Evolutionary conservation across 2,797 vertebrate genomes (phyloP), one percentile per base, ranked within the genome.

Genomic region (Tamandua tetradactyla): DNA sequence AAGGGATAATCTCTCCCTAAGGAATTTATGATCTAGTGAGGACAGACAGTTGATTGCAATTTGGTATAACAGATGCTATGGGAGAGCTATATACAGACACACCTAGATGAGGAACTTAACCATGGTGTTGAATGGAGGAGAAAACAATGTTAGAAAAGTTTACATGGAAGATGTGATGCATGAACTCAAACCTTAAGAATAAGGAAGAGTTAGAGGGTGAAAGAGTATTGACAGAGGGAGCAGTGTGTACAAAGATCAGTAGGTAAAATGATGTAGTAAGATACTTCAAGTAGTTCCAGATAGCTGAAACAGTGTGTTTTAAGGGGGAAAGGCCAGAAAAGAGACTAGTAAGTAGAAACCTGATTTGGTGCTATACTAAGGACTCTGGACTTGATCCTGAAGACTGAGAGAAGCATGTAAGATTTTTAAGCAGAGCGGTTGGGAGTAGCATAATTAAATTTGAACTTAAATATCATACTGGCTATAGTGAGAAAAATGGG

Each of bases 261-360:
- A 87, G 55, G 52, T 62, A 86, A 78, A 81, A 66, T 49, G 40
- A 49, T 78, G 32, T 22, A 40, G 61, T 92, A 75, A 83, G 27
- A 52, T 47, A 78, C 69, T 91, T 89, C 62, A 82, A 68, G 55
- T 69, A 74, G 37, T 93, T 96, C 69, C 59, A 9, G 68, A 94
- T 88, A 85, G 42, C 74, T 66, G 30, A 35, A 88, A 30, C 47
- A 69, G 72, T 57, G 32, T 75, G 40, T 87, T 90, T 14, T 69
- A 47, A 22, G 12, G 15, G 35, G 71, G 74, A 47, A 72, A 94
- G 25, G 22, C 49, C 66, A 52, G 42, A 66, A 35, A 64, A 10
- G 71, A 90, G 42, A 68, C 49, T 20, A 72, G 40, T 37, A 71
- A 93, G 47, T 37, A 85, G 23, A 57, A 22, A 18, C 61, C 74